A percentile compares a stretch with the other conserved stretches of the same genome.
phyloP scores from a whole-genome alignment of 2,797 vertebrate species.

The Dendrocincla fuliginosa region DNA sequence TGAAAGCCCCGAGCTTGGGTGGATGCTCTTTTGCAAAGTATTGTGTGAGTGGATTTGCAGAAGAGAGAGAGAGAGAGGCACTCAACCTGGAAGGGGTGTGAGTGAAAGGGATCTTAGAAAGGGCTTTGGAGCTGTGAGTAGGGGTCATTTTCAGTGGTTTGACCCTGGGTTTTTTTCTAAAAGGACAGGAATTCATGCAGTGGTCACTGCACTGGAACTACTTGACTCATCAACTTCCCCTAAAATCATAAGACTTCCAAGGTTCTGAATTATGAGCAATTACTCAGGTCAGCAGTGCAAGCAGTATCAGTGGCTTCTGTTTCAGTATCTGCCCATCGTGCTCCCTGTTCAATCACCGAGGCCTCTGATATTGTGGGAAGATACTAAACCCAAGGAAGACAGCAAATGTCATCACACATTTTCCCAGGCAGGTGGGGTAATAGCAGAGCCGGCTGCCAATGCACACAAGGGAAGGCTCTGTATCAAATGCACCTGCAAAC shows the following conservation, averaged over 20 bases:
- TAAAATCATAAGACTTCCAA: background rate
- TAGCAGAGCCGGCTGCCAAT: accelerated
- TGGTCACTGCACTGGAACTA: background rate
- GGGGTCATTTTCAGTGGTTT: background rate
- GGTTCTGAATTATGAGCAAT: background rate
- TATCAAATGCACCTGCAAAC: background rate
- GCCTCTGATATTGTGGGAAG: background rate
- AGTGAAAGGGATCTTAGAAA: background rate
- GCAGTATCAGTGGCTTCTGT: background rate
- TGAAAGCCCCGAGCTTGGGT: background rate
- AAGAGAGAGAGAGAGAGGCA: background rate
- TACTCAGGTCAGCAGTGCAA: background rate
- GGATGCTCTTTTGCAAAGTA: background rate
- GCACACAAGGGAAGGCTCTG: background rate
- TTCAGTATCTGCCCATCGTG: background rate
- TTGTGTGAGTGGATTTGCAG: background rate
- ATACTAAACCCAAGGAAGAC: background rate
- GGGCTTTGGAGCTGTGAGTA: background rate
- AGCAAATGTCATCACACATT: background rate
- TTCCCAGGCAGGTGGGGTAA: background rate
- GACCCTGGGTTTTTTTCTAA: background rate
- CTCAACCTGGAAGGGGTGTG: background rate
- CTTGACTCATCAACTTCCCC: background rate
- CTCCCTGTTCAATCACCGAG: background rate
- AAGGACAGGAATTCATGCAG: background rate